Evolutionary conservation across 37 sponge, comb jelly and placozoan species (phyloP).

Genomic region (Bolinopsis microptera): DNA sequence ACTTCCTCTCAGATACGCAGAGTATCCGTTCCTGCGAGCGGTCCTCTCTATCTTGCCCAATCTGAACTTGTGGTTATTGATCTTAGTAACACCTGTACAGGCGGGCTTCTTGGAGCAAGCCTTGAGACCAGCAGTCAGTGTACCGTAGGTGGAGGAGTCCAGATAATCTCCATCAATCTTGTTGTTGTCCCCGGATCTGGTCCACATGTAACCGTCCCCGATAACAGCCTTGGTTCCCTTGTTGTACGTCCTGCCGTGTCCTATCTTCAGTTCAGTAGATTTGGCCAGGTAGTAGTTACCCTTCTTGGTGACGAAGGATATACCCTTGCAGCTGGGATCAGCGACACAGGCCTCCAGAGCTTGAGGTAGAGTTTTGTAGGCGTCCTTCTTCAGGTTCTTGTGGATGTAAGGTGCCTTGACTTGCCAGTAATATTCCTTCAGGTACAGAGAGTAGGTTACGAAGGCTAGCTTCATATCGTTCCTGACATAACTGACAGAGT

Average conservation of each 20-base stretch:
- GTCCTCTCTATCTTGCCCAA: constrained; percentile 4
- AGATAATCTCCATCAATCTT: constrained; percentile 23
- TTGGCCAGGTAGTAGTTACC: not conserved
- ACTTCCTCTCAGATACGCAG: constrained; percentile 8
- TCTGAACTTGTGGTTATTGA: constrained; percentile 10
- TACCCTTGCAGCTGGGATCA: not conserved
- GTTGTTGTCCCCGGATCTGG: not conserved
- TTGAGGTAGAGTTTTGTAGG: not conserved
- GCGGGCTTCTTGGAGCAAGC: constrained; percentile 30
- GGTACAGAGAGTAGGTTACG: constrained; percentile 4
- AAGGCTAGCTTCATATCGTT: not conserved
- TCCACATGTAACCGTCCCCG: constrained; percentile 3
- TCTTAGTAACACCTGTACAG: not conserved
- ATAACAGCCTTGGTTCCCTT: not conserved
- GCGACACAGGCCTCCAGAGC: not conserved
- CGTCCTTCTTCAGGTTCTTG: not conserved
- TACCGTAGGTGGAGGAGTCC: not conserved
- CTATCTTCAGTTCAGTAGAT: not conserved
- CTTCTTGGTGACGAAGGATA: not conserved
- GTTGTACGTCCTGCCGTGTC: not conserved
- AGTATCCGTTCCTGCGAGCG: not conserved
- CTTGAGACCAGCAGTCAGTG: not conserved
- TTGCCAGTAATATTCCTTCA: not conserved
- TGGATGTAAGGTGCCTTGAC: constrained; percentile 7
- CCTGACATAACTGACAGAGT: constrained; percentile 1